phyloP scores from a whole-genome alignment of 1,140 invertebrate species.

The Teleogryllus occipitalis region DNA sequence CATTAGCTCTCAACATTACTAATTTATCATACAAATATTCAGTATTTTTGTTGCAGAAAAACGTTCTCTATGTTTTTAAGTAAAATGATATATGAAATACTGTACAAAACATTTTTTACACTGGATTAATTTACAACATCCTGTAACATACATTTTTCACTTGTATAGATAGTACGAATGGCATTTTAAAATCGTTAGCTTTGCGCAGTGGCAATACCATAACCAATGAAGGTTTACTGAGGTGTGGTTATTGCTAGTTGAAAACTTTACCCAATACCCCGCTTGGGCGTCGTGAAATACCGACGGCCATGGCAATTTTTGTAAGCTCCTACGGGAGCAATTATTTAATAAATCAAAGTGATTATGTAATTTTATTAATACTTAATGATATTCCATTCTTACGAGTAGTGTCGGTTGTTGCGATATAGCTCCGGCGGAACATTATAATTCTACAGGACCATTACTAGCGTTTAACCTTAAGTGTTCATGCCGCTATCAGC shows the following conservation, averaged over 20 bases:
- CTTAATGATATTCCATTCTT: no score
- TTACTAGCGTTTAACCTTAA: no score
- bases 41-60: no score
- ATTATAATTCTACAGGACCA: no score
- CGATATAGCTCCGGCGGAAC: no score
- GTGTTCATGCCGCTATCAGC: no score
- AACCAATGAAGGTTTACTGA: not conserved
- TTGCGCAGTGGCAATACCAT: not conserved
- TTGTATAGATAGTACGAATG: not conserved
- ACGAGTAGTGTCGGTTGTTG: no score
- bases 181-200: not conserved
- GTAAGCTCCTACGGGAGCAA: constrained; percentile 40
- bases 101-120: not conserved
- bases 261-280: constrained; percentile 22
- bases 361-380: no score
- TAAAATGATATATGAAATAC: not conserved
- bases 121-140: not conserved
- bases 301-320: constrained; percentile 26
- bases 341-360: not conserved
- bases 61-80: not conserved
- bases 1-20: no score
- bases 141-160: not conserved
- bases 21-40: no score
- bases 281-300: constrained; percentile 19
- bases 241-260: not conserved